phyloP scores from a whole-genome alignment of 2,888 invertebrate genomes.

The Heliconius erato region DNA sequence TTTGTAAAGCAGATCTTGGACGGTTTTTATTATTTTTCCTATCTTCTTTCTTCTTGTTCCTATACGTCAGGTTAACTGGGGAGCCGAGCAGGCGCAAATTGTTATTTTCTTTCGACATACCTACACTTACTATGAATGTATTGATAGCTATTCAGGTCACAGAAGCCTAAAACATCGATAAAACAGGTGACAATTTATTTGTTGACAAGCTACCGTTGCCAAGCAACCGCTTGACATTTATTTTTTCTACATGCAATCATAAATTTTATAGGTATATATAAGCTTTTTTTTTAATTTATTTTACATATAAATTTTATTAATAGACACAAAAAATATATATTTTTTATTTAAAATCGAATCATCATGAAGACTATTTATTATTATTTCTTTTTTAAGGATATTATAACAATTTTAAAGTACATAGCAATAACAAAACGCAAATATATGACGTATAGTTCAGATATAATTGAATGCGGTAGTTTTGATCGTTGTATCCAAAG shows the following conservation, averaged over 20 bases:
- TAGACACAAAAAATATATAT: neutral
- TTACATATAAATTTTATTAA: too few relatives aligned
- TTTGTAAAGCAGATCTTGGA: conserved; percentile 78
- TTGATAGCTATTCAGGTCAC: conserved; percentile 19
- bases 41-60: conserved; percentile 78
- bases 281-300: too few relatives aligned
- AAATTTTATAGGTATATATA: neutral
- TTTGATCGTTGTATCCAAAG: conserved; percentile 49
- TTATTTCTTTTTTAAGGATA: neutral
- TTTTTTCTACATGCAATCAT: neutral
- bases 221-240: conserved; percentile 57
- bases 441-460: conserved; percentile 74
- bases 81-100: conserved; percentile 79
- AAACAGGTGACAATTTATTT: conserved; percentile 54
- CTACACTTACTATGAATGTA: conserved; percentile 47
- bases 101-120: conserved; percentile 81
- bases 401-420: neutral
- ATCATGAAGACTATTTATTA: neutral
- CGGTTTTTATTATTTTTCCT: conserved; percentile 72
- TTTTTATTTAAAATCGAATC: neutral
- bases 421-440: conserved; percentile 68
- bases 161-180: conserved; percentile 35
- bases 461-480: conserved; percentile 64
- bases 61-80: conserved; percentile 78
- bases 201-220: conserved; percentile 66